Evolutionary conservation across 2,113 vertebrate species (phyloP), one percentile per base, ranked within the genome.

Genomic region (Festucalex cinctus): DNA sequence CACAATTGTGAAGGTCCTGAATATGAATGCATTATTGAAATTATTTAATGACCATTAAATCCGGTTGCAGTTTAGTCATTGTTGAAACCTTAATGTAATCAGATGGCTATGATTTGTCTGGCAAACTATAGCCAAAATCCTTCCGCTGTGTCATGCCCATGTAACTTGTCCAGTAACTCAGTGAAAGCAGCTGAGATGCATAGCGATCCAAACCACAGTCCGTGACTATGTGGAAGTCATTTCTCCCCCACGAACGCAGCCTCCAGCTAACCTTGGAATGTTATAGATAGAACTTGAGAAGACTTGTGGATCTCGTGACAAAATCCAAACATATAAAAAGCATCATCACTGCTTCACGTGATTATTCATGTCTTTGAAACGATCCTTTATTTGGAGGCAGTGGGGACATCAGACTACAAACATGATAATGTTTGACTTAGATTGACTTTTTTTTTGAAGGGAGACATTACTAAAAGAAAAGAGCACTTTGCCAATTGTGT

Each of bases 301-400:
- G 79, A 66, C 48, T 67, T 75, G 72, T 83, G 81, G 73, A 49
- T 79, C 43, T 60, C 63, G 74, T 77, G 75, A 87, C 86, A 81
- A 83, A 82, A 82, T 77, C 70, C 81, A 70, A 22, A 70, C 64
- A 54, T 54, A 69, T 66, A 69, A 39, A 62, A 71, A 63, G 37
- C 48, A 9, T 79, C 39, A 4, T 20, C 59, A 60, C 70, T 77
- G 71, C 74, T 78, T 80, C 68, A 60, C 41, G 68, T 80, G 77
- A 78, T 80, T 85, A 72, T 63, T 76, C 28, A 61, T 57, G 61
- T 43, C 75, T 75, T 76, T 68, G 71, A 22, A 81, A 73, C 65
- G 5, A 0, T n/a, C 12, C 20, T 62, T 62, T 22, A 41, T 61
- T 41, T 41, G 67, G 36, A 49, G 63, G 58, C 58, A 20, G 19